Percentiles rank a stretch among this genome's conserved stretches.
Evolutionary conservation across 1,140 invertebrate genomes (phyloP).

Genomic region (Tetragonula clypearis): DNA sequence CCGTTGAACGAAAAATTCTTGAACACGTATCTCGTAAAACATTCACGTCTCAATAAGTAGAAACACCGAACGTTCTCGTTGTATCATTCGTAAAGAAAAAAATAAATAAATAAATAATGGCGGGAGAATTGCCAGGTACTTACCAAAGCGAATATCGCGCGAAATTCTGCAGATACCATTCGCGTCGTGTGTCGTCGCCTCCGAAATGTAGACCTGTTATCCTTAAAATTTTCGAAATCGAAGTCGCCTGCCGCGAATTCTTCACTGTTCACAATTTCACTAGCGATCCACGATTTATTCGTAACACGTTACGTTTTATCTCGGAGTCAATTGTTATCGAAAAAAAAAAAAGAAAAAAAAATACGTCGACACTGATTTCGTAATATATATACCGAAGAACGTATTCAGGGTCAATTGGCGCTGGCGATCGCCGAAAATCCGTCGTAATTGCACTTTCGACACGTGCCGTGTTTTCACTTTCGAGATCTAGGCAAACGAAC

Average conservation of each 20-base stretch:
- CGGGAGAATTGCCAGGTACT: background rate
- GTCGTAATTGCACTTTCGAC: conserved; percentile 33
- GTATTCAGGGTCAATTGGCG: background rate
- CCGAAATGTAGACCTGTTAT: conserved; percentile 16
- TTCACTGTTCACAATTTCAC: conserved; percentile 33
- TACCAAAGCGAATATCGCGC: conserved; percentile 18
- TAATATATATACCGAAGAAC: background rate
- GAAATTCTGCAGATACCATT: conserved; percentile 36
- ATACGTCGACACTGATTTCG: background rate
- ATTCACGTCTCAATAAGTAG: background rate
- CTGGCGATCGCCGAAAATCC: background rate
- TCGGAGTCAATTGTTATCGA: background rate
- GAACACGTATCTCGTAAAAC: background rate
- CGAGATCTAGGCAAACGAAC: conserved; percentile 50
- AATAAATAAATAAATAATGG: background rate
- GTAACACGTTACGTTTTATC: background rate
- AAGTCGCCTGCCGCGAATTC: background rate
- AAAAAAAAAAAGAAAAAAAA: background rate
- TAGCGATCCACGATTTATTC: background rate
- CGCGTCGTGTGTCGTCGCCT: background rate
- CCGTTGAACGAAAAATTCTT: background rate
- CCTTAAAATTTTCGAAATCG: background rate
- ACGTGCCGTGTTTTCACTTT: conserved; percentile 34
- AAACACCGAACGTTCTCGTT: too few species aligned
- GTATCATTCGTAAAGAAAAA: background rate